Evolutionary conservation across 2,797 vertebrate species (phyloP).

Genomic region (Echeneis naucrates): DNA sequence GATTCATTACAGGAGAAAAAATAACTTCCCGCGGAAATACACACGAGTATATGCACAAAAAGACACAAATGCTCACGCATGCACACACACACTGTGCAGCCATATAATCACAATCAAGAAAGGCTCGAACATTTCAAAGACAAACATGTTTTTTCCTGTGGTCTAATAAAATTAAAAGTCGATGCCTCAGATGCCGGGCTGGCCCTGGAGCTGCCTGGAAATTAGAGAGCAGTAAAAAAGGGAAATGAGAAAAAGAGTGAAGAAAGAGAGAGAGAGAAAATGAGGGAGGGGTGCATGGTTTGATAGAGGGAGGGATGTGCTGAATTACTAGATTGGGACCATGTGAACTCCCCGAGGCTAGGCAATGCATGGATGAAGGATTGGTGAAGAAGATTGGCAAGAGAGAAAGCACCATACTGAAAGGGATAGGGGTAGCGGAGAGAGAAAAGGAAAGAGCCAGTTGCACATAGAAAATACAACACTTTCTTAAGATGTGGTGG

Average conservation of each 20-base stretch:
- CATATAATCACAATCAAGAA: constrained; percentile 84
- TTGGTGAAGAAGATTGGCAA: constrained; percentile 56
- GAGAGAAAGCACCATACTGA: constrained; percentile 32
- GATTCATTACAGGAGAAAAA: constrained; percentile 85
- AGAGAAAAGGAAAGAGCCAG: constrained; percentile 1
- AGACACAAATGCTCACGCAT: constrained; percentile 15
- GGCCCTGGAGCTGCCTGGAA: constrained; percentile 81
- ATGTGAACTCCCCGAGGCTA: constrained; percentile 85
- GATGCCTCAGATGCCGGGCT: constrained; percentile 79
- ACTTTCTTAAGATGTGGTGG: not conserved
- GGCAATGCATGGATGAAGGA: constrained; percentile 57
- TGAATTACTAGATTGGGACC: constrained; percentile 91
- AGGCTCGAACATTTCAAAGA: constrained; percentile 88
- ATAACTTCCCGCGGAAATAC: constrained; percentile 77
- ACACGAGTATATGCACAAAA: constrained; percentile 31
- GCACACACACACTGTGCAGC: constrained; percentile 62
- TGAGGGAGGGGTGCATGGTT: constrained; percentile 29
- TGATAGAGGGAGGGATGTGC: constrained; percentile 77
- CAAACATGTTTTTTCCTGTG: constrained; percentile 90
- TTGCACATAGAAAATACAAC: constrained; percentile 10
- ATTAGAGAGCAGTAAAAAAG: constrained; percentile 87
- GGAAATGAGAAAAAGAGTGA: constrained; percentile 77
- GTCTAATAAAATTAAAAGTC: constrained; percentile 89
- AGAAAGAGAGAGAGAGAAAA: constrained; percentile 30
- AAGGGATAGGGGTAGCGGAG: constrained; percentile 9